Base-by-base conservation (phyloP, 2,113 vertebrate species). In the Oryzias melastigma region DNA sequence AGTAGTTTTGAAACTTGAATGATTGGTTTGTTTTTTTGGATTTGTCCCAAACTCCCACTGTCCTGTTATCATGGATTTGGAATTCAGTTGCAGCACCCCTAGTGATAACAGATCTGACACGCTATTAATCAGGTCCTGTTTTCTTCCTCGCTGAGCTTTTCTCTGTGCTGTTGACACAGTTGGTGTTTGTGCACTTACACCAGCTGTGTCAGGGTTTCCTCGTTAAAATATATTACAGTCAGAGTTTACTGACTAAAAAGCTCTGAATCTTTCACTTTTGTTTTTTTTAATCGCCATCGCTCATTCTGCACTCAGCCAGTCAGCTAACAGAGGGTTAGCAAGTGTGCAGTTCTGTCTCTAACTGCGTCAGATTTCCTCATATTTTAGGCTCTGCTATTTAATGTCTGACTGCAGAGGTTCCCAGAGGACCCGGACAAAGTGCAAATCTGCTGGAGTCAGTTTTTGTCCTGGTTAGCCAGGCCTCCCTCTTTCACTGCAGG, bases 101-200 rank as follows among this genome's bases (percentile, higher is more conserved):
- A 40, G 56, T 56, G 75, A 84, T 61, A 85, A 83, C 82, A 82
- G 24, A 48, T 27, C 44, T 58, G 53, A 13, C 58, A 48, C 71
- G 68, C 62, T 64, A 78, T 77, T 53, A 63, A 57, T 81, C 27
- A 74, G 63, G 22, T 22, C 44, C 54, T 4, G 16, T 49, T 44
- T 65, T 72, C 69, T 65, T 56, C 40, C 43, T 54, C 14, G 6
- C 43, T 45, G 59, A 58, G 43, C 65, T 3, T 25, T n/a, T 54
- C 54, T 67, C 57, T 42, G 74, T 46, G 42, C 4, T 90, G 82
- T 88, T 90, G 78, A 85, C 77, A 88, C 87, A 89, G 88, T 81
- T 88, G 87, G 84, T 83, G 81, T 86, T 87, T 84, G 52, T 80
- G 63, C 73, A 73, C 67, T 67, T 80, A 82, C 67, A 75, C 8